Evolutionary conservation across 2,113 vertebrate genomes (phyloP).

Genomic region (Abramis brama): DNA sequence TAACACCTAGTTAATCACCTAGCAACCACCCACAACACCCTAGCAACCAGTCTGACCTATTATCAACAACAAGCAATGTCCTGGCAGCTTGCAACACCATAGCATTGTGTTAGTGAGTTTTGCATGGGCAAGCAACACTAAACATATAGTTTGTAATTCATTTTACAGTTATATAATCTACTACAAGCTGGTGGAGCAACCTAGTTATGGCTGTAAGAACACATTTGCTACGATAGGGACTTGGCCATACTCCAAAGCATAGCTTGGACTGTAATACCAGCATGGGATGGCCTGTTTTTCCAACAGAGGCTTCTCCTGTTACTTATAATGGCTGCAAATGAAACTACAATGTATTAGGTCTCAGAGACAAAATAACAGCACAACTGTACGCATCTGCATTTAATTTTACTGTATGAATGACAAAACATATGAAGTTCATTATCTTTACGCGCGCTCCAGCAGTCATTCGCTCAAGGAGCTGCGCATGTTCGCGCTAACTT

Average conservation of each 20-base stretch:
- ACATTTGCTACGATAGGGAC: background rate
- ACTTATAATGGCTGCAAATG: background rate
- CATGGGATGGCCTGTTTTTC: background rate
- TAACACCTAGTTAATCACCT: background rate
- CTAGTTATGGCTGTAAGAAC: background rate
- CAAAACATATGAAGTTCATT: background rate
- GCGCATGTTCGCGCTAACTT: background rate
- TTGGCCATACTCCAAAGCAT: background rate
- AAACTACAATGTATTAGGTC: background rate
- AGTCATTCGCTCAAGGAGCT: background rate
- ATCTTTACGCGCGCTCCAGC: background rate
- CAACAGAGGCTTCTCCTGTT: background rate
- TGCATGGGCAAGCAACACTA: background rate
- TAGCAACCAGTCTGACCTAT: background rate
- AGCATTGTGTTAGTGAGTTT: background rate
- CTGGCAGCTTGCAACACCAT: too few species aligned
- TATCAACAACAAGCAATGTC: background rate
- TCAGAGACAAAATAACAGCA: background rate
- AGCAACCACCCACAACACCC: background rate
- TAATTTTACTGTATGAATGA: background rate
- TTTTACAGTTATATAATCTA: background rate
- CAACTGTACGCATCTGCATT: background rate
- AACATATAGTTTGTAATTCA: background rate
- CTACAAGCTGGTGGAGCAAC: background rate
- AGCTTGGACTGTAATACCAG: background rate